Conservation (phyloP, 2,113 vertebrate species). For the Dinomys branickii region DNA sequence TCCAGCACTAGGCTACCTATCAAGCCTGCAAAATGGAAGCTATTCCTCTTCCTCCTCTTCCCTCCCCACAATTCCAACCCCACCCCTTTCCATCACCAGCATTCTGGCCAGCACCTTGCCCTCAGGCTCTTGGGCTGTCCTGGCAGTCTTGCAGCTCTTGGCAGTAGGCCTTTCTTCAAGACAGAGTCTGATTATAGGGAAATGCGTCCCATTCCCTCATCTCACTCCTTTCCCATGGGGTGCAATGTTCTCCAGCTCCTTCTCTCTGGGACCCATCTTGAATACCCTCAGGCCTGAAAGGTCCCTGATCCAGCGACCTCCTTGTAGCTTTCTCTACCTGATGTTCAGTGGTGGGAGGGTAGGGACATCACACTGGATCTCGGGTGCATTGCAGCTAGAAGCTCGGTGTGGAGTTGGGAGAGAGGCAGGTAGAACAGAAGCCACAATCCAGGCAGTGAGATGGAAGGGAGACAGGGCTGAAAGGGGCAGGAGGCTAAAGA, state of each 20-base stretch:
- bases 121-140: neutral
- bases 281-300: neutral
- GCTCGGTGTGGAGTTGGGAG: neutral
- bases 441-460: accelerated
- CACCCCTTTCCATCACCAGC: accelerated
- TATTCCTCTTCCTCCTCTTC: neutral
- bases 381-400: neutral
- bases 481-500: too few relatives aligned
- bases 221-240: neutral
- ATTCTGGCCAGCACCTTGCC: neutral
- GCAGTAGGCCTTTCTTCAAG: neutral
- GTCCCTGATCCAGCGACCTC: neutral
- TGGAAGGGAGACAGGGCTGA: neutral
- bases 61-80: neutral
- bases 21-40: neutral
- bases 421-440: neutral
- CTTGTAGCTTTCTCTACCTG: neutral
- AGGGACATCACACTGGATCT: neutral
- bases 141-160: too few relatives aligned
- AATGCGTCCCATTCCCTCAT: neutral
- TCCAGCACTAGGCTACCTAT: neutral
- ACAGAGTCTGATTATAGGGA: neutral
- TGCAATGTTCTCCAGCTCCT: neutral
- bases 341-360: neutral
- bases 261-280: neutral